A percentile compares a stretch with the other conserved stretches of the same genome.
Evolutionary conservation across 2,797 vertebrate genomes (phyloP).

Genomic region (Sternotherus odoratus): DNA sequence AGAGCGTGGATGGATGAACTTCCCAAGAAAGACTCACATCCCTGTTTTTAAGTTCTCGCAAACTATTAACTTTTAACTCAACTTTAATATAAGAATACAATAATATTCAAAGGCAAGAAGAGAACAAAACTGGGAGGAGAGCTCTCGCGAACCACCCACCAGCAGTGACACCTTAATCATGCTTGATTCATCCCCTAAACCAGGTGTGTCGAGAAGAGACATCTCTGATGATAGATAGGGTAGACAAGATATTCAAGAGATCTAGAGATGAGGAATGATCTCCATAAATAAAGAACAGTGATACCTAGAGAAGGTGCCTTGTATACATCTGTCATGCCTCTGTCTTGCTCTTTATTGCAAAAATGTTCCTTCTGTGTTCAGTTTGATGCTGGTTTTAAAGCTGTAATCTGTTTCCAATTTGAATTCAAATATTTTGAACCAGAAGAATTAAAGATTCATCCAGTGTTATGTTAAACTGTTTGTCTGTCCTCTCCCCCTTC

Average conservation of each 20-base stretch:
- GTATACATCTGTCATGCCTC: not conserved
- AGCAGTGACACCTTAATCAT: slow-evolving; percentile 14
- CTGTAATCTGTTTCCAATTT: fast-evolving
- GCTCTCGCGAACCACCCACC: not conserved
- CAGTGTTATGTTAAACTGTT: not conserved
- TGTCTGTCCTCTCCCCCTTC: not conserved
- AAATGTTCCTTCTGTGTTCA: fast-evolving
- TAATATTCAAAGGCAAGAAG: slow-evolving; percentile 55
- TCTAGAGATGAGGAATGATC: not conserved
- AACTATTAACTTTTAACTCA: slow-evolving; percentile 37
- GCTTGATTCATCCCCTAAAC: slow-evolving; percentile 15
- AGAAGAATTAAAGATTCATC: not conserved
- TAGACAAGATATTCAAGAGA: slow-evolving; percentile 17
- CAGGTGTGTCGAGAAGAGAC: slow-evolving; percentile 20
- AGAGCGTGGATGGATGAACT: not conserved
- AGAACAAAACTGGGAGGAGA: not conserved
- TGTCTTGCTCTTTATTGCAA: not conserved
- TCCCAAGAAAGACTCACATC: slow-evolving; percentile 12
- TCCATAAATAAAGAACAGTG: slow-evolving; percentile 17
- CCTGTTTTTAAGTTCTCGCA: slow-evolving; percentile 13
- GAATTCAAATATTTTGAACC: not conserved
- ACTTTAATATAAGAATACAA: slow-evolving; percentile 41
- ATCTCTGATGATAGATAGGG: not conserved
- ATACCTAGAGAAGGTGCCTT: not conserved
- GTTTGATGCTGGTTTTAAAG: not conserved